Conservation (phyloP, 2,113 vertebrate genomes). For the Natator depressus region DNA sequence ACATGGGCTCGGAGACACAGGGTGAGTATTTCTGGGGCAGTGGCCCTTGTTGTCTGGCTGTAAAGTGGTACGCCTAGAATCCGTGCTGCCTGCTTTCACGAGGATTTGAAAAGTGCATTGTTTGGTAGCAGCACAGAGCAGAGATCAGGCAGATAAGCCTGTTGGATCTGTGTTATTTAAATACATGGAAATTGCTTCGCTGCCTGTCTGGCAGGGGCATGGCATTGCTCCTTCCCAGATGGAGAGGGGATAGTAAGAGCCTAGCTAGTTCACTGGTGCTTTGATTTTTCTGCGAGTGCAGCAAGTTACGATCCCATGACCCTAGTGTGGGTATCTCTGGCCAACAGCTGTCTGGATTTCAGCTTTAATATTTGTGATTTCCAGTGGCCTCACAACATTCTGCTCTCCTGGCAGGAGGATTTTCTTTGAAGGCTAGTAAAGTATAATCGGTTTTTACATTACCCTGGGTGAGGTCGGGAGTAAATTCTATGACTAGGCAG, state of each 20-base stretch:
- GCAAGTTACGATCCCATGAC: neutral
- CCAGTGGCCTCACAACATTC: neutral
- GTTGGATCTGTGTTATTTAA: neutral
- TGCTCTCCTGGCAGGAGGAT: neutral
- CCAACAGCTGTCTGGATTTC: neutral
- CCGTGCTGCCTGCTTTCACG: neutral
- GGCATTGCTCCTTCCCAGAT: neutral
- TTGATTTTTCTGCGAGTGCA: neutral
- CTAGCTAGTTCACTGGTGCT: neutral
- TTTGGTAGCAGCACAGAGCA: neutral
- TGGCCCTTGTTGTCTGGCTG: neutral
- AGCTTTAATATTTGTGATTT: slow-evolving; percentile 25
- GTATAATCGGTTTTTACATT: neutral
- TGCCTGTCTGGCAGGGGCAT: neutral
- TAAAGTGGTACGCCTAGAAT: rapidly evolving
- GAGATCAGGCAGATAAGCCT: neutral
- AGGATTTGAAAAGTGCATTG: neutral
- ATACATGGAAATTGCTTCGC: neutral
- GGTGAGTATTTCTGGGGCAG: slow-evolving; percentile 83
- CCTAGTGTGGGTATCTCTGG: rapidly evolving
- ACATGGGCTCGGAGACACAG: slow-evolving; percentile 96
- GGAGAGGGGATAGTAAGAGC: neutral
- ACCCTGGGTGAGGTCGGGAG: neutral
- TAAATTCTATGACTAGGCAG: rapidly evolving
- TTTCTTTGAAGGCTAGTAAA: slow-evolving; percentile 18